Evolutionary conservation across 2,797 vertebrate species (phyloP).

Genomic region (Chrysocyon brachyurus): DNA sequence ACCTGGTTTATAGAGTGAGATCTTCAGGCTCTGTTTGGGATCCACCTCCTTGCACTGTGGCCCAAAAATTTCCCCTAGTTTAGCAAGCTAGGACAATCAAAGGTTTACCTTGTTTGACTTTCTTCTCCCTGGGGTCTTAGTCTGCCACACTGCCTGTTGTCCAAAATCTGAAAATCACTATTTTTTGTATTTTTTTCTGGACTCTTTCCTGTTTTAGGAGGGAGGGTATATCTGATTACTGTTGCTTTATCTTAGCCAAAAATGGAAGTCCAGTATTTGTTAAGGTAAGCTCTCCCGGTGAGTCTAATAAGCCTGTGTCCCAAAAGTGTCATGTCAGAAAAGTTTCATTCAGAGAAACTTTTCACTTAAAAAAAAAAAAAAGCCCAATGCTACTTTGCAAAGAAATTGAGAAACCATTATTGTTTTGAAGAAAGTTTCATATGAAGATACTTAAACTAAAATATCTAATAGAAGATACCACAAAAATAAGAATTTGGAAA

Average conservation of each 20-base stretch:
- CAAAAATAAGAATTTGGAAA: slow-evolving; percentile 43
- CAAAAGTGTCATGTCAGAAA: background rate
- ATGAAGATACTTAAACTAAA: slow-evolving; percentile 21
- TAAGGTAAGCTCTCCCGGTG: background rate
- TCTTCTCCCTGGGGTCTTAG: background rate
- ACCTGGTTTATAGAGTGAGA: background rate
- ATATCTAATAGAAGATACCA: background rate
- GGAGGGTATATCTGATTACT: background rate
- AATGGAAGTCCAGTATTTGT: background rate
- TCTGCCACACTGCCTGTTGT: background rate
- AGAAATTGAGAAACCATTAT: slow-evolving; percentile 30
- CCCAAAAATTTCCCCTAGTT: background rate
- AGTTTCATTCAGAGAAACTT: background rate
- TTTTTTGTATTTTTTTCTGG: background rate
- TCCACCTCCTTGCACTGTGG: background rate
- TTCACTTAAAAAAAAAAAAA: background rate
- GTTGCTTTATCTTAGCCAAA: background rate
- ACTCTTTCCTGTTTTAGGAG: slow-evolving; percentile 33
- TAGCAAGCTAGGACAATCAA: background rate
- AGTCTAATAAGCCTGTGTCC: background rate
- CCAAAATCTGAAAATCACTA: slow-evolving; percentile 10
- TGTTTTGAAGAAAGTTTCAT: slow-evolving; percentile 38
- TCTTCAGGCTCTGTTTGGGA: background rate
- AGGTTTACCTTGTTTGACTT: background rate
- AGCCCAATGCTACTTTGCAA: background rate